Evolutionary conservation across 92 coral and sea anemone genomes (phyloP).

Genomic region (Epizoanthus stellaris): DNA sequence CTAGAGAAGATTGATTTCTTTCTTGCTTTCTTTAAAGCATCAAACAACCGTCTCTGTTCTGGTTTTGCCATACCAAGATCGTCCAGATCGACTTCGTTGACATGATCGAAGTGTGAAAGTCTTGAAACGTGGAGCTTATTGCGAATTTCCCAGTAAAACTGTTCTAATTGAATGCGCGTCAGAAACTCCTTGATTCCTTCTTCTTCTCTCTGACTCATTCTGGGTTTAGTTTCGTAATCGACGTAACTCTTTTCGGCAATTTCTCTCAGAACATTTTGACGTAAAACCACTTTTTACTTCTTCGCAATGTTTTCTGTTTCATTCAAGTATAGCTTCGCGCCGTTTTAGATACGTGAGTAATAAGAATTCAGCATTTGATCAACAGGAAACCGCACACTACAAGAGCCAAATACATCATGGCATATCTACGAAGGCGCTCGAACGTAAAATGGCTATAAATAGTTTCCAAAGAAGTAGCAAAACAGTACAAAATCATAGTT

Average conservation of each 20-base stretch:
- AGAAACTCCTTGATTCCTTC: conserved; percentile 74
- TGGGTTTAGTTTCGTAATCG: background rate
- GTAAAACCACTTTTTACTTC: conserved; percentile 4
- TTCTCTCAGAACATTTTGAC: background rate
- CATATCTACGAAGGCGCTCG: too few relatives aligned
- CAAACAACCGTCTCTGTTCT: conserved; percentile 88
- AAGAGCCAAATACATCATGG: background rate
- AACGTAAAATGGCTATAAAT: too few relatives aligned
- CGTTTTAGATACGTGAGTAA: background rate
- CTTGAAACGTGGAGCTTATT: conserved; percentile 85
- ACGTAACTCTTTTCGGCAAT: background rate
- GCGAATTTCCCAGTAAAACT: conserved; percentile 86
- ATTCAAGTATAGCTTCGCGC: conserved; percentile 41
- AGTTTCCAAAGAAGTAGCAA: too few relatives aligned
- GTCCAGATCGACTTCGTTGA: conserved; percentile 80
- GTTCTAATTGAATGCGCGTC: conserved; percentile 85
- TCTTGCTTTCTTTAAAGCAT: conserved; percentile 88
- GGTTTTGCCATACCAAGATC: conserved; percentile 97
- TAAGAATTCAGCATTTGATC: conserved; percentile 33
- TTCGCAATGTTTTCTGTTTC: conserved; percentile 11
- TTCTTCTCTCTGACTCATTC: conserved; percentile 65
- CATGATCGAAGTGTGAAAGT: conserved; percentile 91
- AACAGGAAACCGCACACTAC: background rate
- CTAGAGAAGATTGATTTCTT: conserved; percentile 77
- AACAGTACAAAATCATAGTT: background rate